Evolutionary conservation across 30 jellyfish, hydroid and myxozoan genomes (phyloP), one percentile per base, ranked within the genome.

Genomic region (Turritopsis rubra): DNA sequence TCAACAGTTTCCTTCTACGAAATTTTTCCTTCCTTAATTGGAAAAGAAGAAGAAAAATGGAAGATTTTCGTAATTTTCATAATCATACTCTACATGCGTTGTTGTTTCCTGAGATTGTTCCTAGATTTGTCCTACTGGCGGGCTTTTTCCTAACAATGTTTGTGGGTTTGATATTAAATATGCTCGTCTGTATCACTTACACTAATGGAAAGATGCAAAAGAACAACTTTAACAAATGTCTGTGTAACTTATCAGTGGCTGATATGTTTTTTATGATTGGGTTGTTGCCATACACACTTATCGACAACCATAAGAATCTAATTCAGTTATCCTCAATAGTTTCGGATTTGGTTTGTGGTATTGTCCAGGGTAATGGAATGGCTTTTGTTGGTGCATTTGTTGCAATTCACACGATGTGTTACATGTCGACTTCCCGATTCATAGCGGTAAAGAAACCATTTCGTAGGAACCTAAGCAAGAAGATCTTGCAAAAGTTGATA

Each of bases 331-430:
- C 77, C 9, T n/a, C 77, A 9, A n/a, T 19, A 9, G 31, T 9
- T 8, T n/a, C 77, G 0, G 22, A 68, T 19, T 8, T 68, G 30
- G 9, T 68, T 0, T 68, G 77, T 19, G 77, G 77, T 1, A n/a
- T 68, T 27, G 28, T 27, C 16, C 77, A 68, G 0, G 77, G 77
- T 0, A 23, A 68, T 23, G 28, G 77, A 18, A 18, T 60, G 19
- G 19, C 73, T 0, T 60, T 60, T 60, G 77, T 68, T 68, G 77
- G 77, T 0, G 30, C 19, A 7, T 19, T 68, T 9, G 30, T 23
- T 68, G 77, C 31, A 9, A 68, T 68, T n/a, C 77, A 68, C 19
- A 68, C 77, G 16, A n/a, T 68, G 77, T n/a, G 77, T 68, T 23
- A 7, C 0, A 68, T 68, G 77, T 68, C 77, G 19, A 19, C 30